Percentiles rank a stretch among this genome's conserved stretches.
These are phyloP conservation scores for Serrognathus titanus DNA, from an alignment of 2,888 invertebrate species.

Conservation along the genomic window DNA sequence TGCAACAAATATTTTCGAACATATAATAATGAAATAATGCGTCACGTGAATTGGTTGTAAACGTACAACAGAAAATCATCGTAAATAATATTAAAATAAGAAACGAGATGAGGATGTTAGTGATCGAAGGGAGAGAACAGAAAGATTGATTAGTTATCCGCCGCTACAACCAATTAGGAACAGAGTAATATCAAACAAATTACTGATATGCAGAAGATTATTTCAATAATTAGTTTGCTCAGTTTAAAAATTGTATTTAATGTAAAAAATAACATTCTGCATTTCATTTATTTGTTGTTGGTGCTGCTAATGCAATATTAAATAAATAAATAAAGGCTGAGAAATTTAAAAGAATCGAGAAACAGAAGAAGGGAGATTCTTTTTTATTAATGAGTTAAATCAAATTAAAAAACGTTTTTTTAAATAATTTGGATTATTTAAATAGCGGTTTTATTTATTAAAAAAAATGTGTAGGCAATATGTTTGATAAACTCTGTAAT, in stretches of 20 bases:
- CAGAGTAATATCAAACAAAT: background rate
- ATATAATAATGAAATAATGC: background rate
- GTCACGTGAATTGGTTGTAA: background rate
- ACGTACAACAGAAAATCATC: conserved; percentile 3
- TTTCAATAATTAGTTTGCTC: background rate
- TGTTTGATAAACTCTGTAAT: background rate
- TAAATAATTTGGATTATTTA: no score
- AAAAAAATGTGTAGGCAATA: background rate
- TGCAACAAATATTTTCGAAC: conserved; percentile 20
- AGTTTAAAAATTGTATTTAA: no score
- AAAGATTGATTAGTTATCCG: conserved; percentile 23
- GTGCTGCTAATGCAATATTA: conserved; percentile 3
- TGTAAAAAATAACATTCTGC: background rate
- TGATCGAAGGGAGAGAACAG: conserved; percentile 11
- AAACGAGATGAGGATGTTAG: conserved; percentile 16
- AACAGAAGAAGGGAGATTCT: background rate
- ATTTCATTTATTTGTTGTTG: background rate
- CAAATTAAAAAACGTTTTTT: no score
- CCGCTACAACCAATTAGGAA: background rate
- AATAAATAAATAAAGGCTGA: background rate
- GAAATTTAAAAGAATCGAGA: background rate
- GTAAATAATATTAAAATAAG: conserved; percentile 1
- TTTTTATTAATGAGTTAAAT: no score
- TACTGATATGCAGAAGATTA: background rate
- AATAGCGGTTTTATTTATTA: no score